These are phyloP conservation scores for Diprion similis DNA, from an alignment of 1,140 invertebrate genomes.

Conservation along the genomic window DNA sequence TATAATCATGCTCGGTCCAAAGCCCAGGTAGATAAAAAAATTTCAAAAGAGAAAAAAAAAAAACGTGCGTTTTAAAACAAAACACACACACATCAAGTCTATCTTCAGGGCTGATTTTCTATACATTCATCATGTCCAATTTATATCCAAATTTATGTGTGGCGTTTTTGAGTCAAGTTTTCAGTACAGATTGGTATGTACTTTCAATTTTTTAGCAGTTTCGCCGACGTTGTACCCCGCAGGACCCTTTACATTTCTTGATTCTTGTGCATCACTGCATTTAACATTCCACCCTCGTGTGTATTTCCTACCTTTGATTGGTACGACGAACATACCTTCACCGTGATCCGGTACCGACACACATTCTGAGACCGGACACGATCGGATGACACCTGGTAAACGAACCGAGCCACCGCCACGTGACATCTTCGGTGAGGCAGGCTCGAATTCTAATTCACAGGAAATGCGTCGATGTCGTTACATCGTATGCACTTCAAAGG, in stretches of 20 bases:
- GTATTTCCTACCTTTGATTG: background rate
- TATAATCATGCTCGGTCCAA: no score
- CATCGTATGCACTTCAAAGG: background rate
- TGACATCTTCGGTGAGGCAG: background rate
- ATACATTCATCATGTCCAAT: no score
- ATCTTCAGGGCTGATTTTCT: no score
- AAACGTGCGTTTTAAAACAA: no score
- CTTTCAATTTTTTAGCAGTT: background rate
- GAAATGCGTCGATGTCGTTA: background rate
- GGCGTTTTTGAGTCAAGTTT: background rate
- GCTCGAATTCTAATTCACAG: background rate
- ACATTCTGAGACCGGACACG: background rate
- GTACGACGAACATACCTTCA: background rate
- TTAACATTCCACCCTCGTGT: background rate
- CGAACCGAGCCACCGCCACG: background rate
- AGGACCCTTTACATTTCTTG: no score
- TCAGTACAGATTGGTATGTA: constrained; percentile 10
- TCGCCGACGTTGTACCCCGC: no score
- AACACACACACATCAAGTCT: no score
- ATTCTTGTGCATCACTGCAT: background rate
- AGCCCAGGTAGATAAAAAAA: no score
- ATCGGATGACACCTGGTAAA: background rate
- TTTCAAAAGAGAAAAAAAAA: no score
- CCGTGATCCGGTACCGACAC: background rate
- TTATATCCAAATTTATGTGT: no score